phyloP scores from a whole-genome alignment of 1,140 invertebrate genomes.

The Mizuhopecten yessoensis region DNA sequence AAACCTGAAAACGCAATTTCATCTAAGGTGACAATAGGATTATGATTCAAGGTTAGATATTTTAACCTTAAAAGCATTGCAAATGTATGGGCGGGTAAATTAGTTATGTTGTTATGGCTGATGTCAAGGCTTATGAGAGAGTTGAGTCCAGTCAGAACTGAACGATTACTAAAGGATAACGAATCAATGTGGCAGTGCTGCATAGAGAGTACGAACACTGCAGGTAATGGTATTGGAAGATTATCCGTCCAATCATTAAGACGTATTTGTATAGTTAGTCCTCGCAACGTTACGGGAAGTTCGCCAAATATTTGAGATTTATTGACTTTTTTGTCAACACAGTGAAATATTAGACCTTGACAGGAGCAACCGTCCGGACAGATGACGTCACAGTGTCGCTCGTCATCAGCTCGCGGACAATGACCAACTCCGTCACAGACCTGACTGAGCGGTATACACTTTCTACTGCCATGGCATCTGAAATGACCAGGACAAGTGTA shows the following conservation, averaged over 20 bases:
- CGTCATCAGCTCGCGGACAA: slow-evolving; percentile 42
- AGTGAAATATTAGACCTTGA: not conserved
- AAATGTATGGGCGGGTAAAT: not conserved
- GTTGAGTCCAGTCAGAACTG: not conserved
- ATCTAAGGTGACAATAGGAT: not conserved
- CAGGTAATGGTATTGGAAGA: not conserved
- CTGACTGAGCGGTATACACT: slow-evolving; percentile 49
- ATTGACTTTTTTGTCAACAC: not conserved
- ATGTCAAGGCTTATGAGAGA: not conserved
- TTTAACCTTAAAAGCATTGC: not conserved
- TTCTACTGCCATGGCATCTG: slow-evolving; percentile 16
- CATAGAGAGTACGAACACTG: not conserved
- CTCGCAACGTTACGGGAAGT: not conserved
- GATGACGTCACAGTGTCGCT: not conserved
- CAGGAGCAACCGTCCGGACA: not conserved
- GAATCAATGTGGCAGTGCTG: not conserved
- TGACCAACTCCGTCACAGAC: slow-evolving; percentile 57
- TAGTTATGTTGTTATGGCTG: not conserved
- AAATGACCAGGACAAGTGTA: slow-evolving; percentile 62
- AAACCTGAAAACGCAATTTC: not conserved
- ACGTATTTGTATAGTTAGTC: not conserved
- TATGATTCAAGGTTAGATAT: not conserved
- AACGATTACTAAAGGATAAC: not conserved
- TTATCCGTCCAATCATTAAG: not conserved
- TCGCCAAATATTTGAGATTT: not conserved